These are phyloP conservation scores for Mythimna ferrago DNA, from an alignment of 2,888 invertebrate species.

Conservation along the genomic window DNA sequence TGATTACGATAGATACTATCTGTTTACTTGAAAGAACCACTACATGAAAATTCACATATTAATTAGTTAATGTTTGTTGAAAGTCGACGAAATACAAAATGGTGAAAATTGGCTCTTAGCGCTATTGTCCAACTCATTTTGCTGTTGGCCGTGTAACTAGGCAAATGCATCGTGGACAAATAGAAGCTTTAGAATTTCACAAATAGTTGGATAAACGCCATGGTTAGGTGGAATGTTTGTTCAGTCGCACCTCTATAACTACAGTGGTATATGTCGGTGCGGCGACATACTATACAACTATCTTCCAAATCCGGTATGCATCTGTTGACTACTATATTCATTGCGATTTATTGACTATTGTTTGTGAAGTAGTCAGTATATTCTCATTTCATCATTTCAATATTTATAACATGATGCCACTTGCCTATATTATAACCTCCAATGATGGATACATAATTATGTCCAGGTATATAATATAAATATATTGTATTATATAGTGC, in stretches of 20 bases:
- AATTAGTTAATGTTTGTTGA: slow-evolving; percentile 9
- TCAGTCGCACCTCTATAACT: slow-evolving; percentile 25
- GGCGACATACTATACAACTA: slow-evolving; percentile 2
- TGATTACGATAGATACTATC: not conserved
- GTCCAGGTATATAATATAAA: not conserved
- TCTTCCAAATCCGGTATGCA: slow-evolving; percentile 19
- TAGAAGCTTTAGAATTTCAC: slow-evolving; percentile 59
- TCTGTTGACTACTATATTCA: slow-evolving; percentile 13
- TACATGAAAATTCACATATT: not conserved
- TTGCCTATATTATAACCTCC: not conserved
- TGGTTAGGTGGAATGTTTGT: slow-evolving; percentile 55
- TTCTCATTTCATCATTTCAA: not conserved
- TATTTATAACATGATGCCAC: not conserved
- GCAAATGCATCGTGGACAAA: slow-evolving; percentile 61
- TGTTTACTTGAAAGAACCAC: not conserved
- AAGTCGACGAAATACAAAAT: slow-evolving; percentile 30
- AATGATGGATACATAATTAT: not conserved
- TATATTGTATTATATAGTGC: no score
- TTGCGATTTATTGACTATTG: slow-evolving; percentile 41
- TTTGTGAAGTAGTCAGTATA: slow-evolving; percentile 4
- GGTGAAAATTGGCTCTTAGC: slow-evolving; percentile 48
- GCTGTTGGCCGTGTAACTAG: slow-evolving; percentile 53
- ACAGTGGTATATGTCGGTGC: not conserved
- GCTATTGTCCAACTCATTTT: slow-evolving; percentile 53
- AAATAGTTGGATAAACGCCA: slow-evolving; percentile 66